phyloP scores from a whole-genome alignment of 2,888 invertebrate species.

The Mayetiola destructor region DNA sequence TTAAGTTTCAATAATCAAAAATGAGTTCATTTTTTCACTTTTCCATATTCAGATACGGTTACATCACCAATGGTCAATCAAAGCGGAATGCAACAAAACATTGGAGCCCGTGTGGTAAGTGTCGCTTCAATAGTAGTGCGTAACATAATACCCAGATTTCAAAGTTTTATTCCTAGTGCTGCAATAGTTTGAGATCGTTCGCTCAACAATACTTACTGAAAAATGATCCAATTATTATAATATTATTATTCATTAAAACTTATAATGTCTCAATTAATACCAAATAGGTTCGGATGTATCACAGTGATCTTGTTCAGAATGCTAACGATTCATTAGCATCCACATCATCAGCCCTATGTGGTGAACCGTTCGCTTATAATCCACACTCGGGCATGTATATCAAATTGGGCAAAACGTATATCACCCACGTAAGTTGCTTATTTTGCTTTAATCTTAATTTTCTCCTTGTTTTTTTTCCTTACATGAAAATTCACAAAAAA shows the following conservation, averaged over 20 bases:
- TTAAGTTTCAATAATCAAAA: background rate
- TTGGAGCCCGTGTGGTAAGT: constrained; percentile 1
- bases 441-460: background rate
- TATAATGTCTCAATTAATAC: background rate
- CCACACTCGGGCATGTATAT: constrained; percentile 35
- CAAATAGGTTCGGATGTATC: constrained; percentile 7
- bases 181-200: background rate
- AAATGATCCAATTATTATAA: no score
- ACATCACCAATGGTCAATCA: background rate
- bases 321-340: background rate
- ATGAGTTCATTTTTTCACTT: background rate
- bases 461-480: background rate
- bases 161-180: no score
- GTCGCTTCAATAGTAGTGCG: no score
- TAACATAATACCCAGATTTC: no score
- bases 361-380: constrained; percentile 27
- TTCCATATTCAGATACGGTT: background rate
- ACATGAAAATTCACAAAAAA: background rate
- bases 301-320: background rate
- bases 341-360: background rate
- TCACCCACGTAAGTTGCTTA: constrained; percentile 30
- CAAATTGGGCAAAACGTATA: constrained; percentile 34
- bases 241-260: no score
- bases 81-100: constrained; percentile 1
- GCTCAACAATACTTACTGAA: background rate